Evolutionary conservation across 1,140 invertebrate species (phyloP), one percentile per base, ranked within the genome.

Genomic region (Leptinotarsa texana): DNA sequence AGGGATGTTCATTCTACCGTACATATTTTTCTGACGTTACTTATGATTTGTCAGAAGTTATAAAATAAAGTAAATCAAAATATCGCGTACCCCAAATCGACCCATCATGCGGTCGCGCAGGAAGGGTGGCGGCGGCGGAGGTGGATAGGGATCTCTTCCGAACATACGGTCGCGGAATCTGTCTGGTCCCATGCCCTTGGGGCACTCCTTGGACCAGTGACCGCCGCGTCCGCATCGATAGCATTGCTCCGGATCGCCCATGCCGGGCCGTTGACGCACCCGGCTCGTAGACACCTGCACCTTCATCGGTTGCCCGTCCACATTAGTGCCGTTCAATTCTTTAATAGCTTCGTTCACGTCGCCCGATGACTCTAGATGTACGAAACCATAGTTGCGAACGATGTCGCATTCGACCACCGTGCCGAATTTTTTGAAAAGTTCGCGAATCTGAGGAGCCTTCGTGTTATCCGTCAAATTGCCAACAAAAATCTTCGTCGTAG

Each of bases 171-270:
- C 93, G 83, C 93, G 90, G 88, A 92, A 94, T 79, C 92, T 91
- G 83, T 93, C 93, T 82, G 92, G 91, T 82, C 92, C 92, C 81
- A 91, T 90, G 76, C 91, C 92, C 85, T 92, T 89, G 75, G 94
- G 94, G 87, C 95, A 96, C 86, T 96, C 94, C 89, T 96, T 96
- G 79, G 94, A 96, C 96, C 95, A 97, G 88, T 97, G 95, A 77
- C 96, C 96, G 82, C 94, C 94, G 85, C 94, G 91, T 73, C 95
- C 95, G 89, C 96, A 97, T 86, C 95, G 91, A 88, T 96, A 97
- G 88, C 95, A 97, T 84, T 95, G 94, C 84, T 96, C 95, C 83
- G 95, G 94, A 86, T 96, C 95, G 80, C 95, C 95, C 95, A 98
- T 97, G 78, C 96, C 96, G 79, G 96, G 95, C 84, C 94, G 92